Evolutionary conservation across 2,888 invertebrate genomes (phyloP), one percentile per base, ranked within the genome.

Genomic region (Chrysolina haemoptera): DNA sequence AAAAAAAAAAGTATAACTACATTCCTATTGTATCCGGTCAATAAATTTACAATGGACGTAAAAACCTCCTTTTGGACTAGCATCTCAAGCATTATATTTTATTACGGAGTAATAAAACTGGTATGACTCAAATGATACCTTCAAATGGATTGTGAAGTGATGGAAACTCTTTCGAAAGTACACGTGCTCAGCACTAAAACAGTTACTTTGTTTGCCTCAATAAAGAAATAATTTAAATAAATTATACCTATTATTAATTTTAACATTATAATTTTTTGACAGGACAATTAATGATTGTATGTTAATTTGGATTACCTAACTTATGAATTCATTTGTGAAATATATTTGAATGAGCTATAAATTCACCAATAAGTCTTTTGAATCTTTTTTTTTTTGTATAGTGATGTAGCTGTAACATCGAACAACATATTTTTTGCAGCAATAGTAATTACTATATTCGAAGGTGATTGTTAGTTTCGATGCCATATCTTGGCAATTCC

Each of bases 241-340:
- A 75, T 75, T 75, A 75, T 66, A 71, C 43, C 65, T 55, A 75
- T 75, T 75, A 75, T 75, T 75, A 75, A 75, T 74, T 71, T 68
- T 55, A 69, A 71, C 76, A 69, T 71, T 73, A 76, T 71, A 74
- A 76, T 70, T 73, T 76, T 76, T 74, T 76, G 76, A 76, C 76
- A 76, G 70, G 67, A 71, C 76, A 74, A 73, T 76, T 76, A 74
- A 74, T 74, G 74, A 76, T 76, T 76, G 76, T 76, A 76, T 76
- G 74, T 67, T 76, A 76, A 76, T 73, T 62, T 69, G 68, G 20
- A 69, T 71, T 73, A 73, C 71, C 68, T 71, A 73, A 76, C 70
- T 70, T 63, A 65, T 71, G 64, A 68, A 76, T 68, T 62, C 40
- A 62, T 46, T 64, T 70, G 59, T 55, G 68, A 75, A 68, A 59